Evolutionary conservation across 2,888 invertebrate genomes (phyloP), one percentile per base, ranked within the genome.

Genomic region (Bellardia pandia): DNA sequence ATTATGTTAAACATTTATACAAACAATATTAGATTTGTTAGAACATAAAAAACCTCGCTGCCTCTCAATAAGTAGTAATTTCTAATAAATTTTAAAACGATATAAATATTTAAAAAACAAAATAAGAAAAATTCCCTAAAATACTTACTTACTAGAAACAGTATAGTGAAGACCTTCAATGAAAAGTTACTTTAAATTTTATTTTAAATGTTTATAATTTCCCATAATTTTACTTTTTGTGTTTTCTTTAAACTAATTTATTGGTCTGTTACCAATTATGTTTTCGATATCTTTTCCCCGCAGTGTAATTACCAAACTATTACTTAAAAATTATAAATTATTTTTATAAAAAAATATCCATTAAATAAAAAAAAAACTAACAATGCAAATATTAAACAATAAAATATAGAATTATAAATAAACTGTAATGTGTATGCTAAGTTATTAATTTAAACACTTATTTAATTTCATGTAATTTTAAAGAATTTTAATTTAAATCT

Each of bases 21-120:
- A 80, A 80, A 69, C n/a, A 86, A 80, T 69, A 82, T 9, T 45
- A 45, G 66, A 77, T 62, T 60, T 40, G 62, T 69, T 78, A 76
- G 79, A 76, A 76, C 45, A 72, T 45, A 68, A 72, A 56, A 90
- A 90, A 92, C 91, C 93, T 93, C 93, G 93, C 93, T 93, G 93
- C 91, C 92, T 93, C 93, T 92, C 92, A 92, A 92, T 89, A 89
- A 89, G 83, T 86, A 89, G 74, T 87, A 85, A 68, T 88, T 86
- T 84, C 42, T 82, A 80, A 86, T 69, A 45, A 83, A 74, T 69
- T 62, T 60, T 78, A 45, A 76, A 83, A 66, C 80, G 56, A 69
- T 23, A 76, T 78, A 88, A 80, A 78, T 45, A 68, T 23, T 42
- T 51, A 60, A 77, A 74, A 58, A 56, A 58, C 72, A 74, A 60